Evolutionary conservation across 1,140 invertebrate species (phyloP).

Genomic region (Heterodera carotae): DNA sequence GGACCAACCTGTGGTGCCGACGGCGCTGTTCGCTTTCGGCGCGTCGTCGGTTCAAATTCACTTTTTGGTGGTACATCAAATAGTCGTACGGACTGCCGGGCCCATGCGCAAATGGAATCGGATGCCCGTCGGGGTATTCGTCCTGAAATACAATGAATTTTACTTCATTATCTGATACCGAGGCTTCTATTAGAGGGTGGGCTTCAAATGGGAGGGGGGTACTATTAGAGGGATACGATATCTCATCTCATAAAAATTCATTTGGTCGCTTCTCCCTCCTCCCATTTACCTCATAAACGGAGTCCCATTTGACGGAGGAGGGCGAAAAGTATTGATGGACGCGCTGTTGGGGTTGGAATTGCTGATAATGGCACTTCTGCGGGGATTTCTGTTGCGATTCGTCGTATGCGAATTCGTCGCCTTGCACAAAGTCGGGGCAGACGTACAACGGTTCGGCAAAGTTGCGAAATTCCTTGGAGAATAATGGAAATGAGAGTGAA

Average conservation of each 20-base stretch:
- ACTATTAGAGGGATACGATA: too few species aligned
- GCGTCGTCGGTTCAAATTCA: constrained; percentile 15
- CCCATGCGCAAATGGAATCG: constrained; percentile 4
- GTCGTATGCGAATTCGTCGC: neutral
- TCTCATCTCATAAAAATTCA: too few species aligned
- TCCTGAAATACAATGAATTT: constrained; percentile 15
- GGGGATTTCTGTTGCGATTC: neutral
- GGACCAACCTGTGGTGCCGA: constrained; percentile 28
- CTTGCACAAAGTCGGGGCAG: constrained; percentile 5
- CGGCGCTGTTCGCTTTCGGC: constrained; percentile 28
- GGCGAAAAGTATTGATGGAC: constrained; percentile 23
- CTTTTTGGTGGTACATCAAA: constrained; percentile 19
- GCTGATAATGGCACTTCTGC: constrained; percentile 1
- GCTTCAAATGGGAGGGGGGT: too few species aligned
- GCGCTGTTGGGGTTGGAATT: constrained; percentile 17
- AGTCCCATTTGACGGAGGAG: constrained; percentile 19
- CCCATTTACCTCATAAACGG: constrained; percentile 5
- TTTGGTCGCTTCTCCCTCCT: too few species aligned
- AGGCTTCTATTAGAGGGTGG: too few species aligned
- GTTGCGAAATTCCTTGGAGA: constrained; percentile 5
- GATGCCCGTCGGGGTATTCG: constrained; percentile 5
- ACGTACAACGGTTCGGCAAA: constrained; percentile 23
- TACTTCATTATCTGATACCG: too few species aligned
- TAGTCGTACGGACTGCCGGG: constrained; percentile 13
- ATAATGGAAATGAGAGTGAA: constrained; percentile 10